A percentile compares a stretch with the other conserved stretches of the same genome.
phyloP scores from a whole-genome alignment of 1,140 invertebrate species.

The Riptortus pedestris region DNA sequence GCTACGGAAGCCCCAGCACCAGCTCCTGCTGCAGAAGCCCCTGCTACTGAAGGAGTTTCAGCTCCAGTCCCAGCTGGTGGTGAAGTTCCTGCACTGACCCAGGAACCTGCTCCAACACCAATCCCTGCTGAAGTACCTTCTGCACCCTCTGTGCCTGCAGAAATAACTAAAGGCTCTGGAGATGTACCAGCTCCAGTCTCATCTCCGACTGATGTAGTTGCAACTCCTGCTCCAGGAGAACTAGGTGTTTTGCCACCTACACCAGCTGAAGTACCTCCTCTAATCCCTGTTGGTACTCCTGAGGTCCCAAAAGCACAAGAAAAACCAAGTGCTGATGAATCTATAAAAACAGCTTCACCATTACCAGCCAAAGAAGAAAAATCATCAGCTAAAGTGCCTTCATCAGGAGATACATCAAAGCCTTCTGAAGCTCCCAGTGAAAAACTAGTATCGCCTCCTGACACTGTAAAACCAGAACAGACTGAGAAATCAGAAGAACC shows the following conservation, averaged over 20 bases:
- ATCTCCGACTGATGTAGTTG: not conserved
- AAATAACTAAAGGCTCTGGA: conserved; percentile 18
- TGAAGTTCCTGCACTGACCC: conserved; percentile 29
- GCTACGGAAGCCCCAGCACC: conserved; percentile 28
- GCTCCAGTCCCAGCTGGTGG: conserved; percentile 15
- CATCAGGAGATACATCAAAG: no score
- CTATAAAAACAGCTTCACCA: no score
- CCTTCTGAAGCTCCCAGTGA: not conserved
- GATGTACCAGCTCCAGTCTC: not conserved
- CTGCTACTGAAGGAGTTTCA: conserved; percentile 22
- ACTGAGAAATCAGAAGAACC: no score
- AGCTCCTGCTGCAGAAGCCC: conserved; percentile 23
- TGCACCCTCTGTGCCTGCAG: conserved; percentile 23
- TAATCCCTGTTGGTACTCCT: not conserved
- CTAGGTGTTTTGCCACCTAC: not conserved
- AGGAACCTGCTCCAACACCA: conserved; percentile 26
- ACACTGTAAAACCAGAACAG: not conserved
- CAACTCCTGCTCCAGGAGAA: conserved; percentile 11
- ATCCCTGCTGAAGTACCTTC: conserved; percentile 25
- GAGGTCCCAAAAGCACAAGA: conserved; percentile 16
- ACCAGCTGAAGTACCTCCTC: not conserved
- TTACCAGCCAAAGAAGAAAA: no score
- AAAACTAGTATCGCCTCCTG: not conserved
- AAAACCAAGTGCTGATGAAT: not conserved
- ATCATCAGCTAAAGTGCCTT: no score